These are phyloP conservation scores for Uropsilus gracilis DNA, from an alignment of 2,113 vertebrate genomes.

Conservation along the genomic window DNA sequence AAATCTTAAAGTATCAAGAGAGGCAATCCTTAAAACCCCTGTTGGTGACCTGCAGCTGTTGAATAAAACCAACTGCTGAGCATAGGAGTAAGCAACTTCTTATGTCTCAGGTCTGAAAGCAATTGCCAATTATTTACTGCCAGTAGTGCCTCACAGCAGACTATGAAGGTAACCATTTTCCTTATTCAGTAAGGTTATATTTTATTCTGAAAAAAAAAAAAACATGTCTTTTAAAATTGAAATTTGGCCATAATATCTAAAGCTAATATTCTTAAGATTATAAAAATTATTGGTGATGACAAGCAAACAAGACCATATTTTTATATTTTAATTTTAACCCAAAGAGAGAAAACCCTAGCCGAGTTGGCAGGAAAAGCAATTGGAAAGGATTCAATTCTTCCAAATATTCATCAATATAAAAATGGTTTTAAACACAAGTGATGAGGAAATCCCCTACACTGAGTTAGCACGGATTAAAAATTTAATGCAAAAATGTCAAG, in stretches of 20 bases:
- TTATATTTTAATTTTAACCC: slow-evolving; percentile 53
- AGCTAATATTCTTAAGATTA: slow-evolving; percentile 13
- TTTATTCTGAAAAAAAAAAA: not conserved
- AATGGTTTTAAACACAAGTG: slow-evolving; percentile 37
- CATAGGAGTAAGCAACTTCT: not conserved
- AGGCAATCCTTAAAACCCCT: not conserved
- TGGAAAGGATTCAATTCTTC: slow-evolving; percentile 38
- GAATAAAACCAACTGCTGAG: slow-evolving; percentile 23
- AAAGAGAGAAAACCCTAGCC: slow-evolving; percentile 49
- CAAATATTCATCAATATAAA: slow-evolving; percentile 48
- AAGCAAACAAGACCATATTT: slow-evolving; percentile 51
- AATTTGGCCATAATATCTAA: slow-evolving; percentile 50
- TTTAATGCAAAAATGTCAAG: not conserved
- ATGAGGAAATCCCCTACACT: slow-evolving; percentile 34
- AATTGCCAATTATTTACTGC: slow-evolving; percentile 56
- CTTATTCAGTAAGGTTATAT: not conserved
- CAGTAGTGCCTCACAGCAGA: not conserved
- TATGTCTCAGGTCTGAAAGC: not conserved
- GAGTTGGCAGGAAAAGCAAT: slow-evolving; percentile 38
- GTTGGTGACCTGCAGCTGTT: not conserved
- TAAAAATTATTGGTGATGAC: slow-evolving; percentile 49
- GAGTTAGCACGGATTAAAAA: not conserved
- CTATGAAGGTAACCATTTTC: not conserved
- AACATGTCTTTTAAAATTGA: not conserved
- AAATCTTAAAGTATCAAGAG: not conserved